These are phyloP conservation scores for Parasteatoda lunata DNA, from an alignment of 2,888 invertebrate genomes.

Conservation along the genomic window DNA sequence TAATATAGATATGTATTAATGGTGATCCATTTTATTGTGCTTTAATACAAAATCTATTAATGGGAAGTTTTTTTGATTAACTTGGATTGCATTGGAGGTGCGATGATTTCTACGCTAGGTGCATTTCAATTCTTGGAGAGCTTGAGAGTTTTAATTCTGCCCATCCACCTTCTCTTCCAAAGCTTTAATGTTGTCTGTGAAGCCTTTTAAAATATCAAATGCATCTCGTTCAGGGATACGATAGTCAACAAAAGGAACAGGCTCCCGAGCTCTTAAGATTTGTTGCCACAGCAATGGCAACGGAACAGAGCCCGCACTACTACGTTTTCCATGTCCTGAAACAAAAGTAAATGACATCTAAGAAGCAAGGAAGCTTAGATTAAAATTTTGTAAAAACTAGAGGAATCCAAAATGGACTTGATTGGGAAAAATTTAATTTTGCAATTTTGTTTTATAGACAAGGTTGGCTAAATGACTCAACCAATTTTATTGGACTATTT, in stretches of 20 bases:
- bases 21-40: too few species aligned
- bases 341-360: neutral
- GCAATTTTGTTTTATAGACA: neutral
- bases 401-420: neutral
- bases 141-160: too few species aligned
- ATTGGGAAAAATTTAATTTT: neutral
- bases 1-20: too few species aligned
- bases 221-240: slow-evolving; percentile 20
- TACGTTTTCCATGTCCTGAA: slow-evolving; percentile 55
- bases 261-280: slow-evolving; percentile 16
- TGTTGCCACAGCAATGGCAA: slow-evolving; percentile 22
- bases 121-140: too few species aligned
- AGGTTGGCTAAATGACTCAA: neutral
- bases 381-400: neutral
- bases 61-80: too few species aligned
- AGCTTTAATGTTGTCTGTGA: slow-evolving; percentile 19
- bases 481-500: too few species aligned
- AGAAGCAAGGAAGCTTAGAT: neutral
- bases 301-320: neutral
- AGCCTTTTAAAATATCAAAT: slow-evolving; percentile 28
- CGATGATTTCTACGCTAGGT: too few species aligned
- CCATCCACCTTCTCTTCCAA: slow-evolving; percentile 1
- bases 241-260: slow-evolving; percentile 15
- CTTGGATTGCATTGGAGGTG: too few species aligned
- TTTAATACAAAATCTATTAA: too few species aligned